Evolutionary conservation across 2,113 vertebrate species (phyloP).

Genomic region (Erythrocebus patas): DNA sequence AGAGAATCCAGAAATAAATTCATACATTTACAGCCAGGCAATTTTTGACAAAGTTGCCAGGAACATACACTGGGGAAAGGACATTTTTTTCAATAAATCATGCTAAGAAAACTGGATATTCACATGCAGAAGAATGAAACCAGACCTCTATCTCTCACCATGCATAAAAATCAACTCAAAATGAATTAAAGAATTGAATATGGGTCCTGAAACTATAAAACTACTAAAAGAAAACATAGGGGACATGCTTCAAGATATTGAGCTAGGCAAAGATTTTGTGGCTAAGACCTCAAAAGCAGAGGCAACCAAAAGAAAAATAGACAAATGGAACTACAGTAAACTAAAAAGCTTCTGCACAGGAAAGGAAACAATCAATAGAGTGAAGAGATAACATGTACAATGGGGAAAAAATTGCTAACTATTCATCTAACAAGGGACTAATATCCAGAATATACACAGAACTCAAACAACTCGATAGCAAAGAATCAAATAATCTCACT

Average conservation of each 20-base stretch:
- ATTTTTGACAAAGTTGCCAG: not conserved
- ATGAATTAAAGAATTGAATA: not conserved
- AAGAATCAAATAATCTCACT: not conserved
- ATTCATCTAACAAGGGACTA: not conserved
- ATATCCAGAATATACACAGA: not conserved
- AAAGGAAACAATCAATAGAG: not conserved
- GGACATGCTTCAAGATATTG: not conserved
- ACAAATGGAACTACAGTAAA: not conserved
- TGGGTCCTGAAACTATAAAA: not conserved
- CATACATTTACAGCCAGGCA: not conserved
- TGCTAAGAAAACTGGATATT: not conserved
- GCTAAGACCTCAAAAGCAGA: not conserved
- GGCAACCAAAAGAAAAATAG: not conserved
- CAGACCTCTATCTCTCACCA: not conserved
- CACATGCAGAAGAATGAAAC: not conserved
- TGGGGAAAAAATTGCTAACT: not conserved
- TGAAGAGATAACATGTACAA: not conserved
- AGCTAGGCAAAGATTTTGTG: not conserved
- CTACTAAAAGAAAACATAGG: not conserved
- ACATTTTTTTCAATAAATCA: not conserved
- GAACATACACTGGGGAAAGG: not conserved
- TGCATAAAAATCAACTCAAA: not conserved
- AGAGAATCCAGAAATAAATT: not conserved
- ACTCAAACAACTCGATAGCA: not conserved
- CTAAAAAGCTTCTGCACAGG: not conserved